Evolutionary conservation across 2,113 vertebrate genomes (phyloP).

Genomic region (Mus pahari): DNA sequence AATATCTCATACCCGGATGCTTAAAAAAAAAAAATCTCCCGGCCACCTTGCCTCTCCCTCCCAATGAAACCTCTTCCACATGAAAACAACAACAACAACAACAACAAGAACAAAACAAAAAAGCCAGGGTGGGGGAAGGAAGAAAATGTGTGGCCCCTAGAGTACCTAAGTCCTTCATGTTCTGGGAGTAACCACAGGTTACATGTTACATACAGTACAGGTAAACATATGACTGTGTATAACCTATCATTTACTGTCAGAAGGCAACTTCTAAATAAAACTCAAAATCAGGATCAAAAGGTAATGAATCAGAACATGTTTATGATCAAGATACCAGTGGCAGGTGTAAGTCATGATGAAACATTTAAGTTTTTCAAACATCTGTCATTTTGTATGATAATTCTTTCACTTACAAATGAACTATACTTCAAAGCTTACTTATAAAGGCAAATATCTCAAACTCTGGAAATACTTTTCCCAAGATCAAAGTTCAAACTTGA

Average conservation of each 20-base stretch:
- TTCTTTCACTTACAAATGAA: slow-evolving; percentile 41
- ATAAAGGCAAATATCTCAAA: slow-evolving; percentile 30
- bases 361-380: neutral
- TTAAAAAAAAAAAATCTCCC: neutral
- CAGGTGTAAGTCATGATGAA: neutral
- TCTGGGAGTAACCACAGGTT: neutral
- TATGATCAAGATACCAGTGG: neutral
- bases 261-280: neutral
- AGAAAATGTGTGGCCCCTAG: neutral
- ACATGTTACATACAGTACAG: neutral
- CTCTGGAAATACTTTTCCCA: slow-evolving; percentile 36
- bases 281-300: neutral
- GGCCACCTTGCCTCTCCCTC: too few species aligned
- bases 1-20: neutral
- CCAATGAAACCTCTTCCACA: too few species aligned
- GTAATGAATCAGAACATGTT: neutral
- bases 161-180: neutral
- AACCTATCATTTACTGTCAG: neutral
- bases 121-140: neutral
- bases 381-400: neutral
- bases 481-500: neutral
- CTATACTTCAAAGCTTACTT: neutral
- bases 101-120: neutral
- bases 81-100: too few species aligned
- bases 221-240: neutral